Conservation (phyloP, 2,888 invertebrate genomes). For the Amblyteles armatorius region DNA sequence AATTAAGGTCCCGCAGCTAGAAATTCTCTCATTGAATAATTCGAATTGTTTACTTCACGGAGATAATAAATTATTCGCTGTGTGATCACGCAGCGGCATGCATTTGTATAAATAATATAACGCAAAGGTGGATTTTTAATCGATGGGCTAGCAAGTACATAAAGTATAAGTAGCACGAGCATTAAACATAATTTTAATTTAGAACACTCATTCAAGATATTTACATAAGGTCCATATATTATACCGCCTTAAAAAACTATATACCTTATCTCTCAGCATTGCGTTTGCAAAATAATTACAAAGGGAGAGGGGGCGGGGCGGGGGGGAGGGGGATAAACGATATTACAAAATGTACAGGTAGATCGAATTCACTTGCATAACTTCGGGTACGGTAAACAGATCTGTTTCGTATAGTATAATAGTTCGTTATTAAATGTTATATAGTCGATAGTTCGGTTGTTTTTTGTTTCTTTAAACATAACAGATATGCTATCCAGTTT, state of each 20-base stretch:
- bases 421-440: constrained; percentile 48
- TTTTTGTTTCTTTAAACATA: constrained; percentile 46
- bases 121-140: neutral
- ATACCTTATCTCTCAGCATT: constrained; percentile 76
- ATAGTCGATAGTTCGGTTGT: constrained; percentile 48
- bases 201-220: constrained; percentile 84
- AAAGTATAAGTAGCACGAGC: constrained; percentile 73
- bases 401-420: constrained; percentile 64
- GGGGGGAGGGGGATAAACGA: constrained; percentile 69
- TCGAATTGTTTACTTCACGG: neutral
- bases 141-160: constrained; percentile 49
- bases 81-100: neutral
- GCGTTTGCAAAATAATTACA: constrained; percentile 80
- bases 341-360: constrained; percentile 84
- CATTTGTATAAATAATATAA: constrained; percentile 1
- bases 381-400: constrained; percentile 71
- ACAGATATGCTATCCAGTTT: constrained; percentile 36
- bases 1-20: neutral
- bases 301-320: constrained; percentile 67
- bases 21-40: neutral
- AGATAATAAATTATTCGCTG: neutral
- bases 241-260: constrained; percentile 81
- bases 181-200: constrained; percentile 83
- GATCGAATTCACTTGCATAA: constrained; percentile 78
- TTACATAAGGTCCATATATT: constrained; percentile 82